Evolutionary conservation across 2,888 invertebrate species (phyloP), one percentile per base, ranked within the genome.

Genomic region (Stomorhina lunata): DNA sequence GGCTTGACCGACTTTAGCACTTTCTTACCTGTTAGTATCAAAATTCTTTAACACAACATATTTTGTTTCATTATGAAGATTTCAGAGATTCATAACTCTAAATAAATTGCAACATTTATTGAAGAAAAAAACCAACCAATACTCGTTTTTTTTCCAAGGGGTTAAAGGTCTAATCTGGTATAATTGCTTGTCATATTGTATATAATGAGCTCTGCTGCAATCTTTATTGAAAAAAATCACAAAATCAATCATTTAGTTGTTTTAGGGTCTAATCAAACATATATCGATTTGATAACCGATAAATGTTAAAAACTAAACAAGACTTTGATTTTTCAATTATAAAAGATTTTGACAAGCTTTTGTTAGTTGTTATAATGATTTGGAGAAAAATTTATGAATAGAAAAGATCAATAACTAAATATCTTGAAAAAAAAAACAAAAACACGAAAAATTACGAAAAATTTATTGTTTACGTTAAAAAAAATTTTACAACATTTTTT

Each of bases 401-500:
- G n/a, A 59, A 20, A 59, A 1, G 48, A 45, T 57, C 57, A 57
- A 27, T 53, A 27, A 57, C n/a, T n/a, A n/a, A n/a, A n/a, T n/a
- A n/a, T n/a, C n/a, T n/a, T n/a, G n/a, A n/a, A 57, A 29, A 29
- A 27, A 63, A 17, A 12, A 25, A 29, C 22, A 59, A 37, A 12
- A 50, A 66, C 17, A 29, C 10, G 1, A 9, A 10, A 34, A 57
- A 57, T 15, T 25, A 53, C 6, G 1, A 48, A 22, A 48, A 48
- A 10, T 0, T 22, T 25, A 4, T 27, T 37, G 22, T 25, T 20
- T 20, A 48, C 20, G 7, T n/a, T 22, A 29, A 15, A 66, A 2
- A 34, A 65, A 53, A 25, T n/a, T n/a, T n/a, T n/a, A n/a, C 9
- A 66, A 55, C 12, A 59, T 59, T 22, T 12, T 80, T 81, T 69